These are phyloP conservation scores for Nannobrachium achirus DNA, from an alignment of 2,113 vertebrate species.

Conservation along the genomic window DNA sequence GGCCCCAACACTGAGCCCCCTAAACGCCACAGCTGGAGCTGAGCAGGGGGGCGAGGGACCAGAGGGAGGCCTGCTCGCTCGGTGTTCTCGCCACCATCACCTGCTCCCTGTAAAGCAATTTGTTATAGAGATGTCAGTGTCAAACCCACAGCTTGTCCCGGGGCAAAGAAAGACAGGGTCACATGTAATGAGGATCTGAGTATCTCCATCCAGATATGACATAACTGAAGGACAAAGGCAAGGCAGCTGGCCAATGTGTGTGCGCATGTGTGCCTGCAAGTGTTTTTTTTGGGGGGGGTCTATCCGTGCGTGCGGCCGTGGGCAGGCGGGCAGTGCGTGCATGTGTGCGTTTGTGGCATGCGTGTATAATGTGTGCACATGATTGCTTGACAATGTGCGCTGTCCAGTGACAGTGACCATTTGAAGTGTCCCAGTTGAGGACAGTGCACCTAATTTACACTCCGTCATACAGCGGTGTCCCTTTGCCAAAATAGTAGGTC, in stretches of 20 bases:
- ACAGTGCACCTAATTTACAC: too few species aligned
- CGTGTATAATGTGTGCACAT: too few species aligned
- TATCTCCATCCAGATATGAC: slow-evolving; percentile 55
- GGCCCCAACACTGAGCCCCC: slow-evolving; percentile 40
- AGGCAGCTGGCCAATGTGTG: background rate
- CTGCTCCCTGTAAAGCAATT: slow-evolving; percentile 72
- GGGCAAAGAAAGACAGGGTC: slow-evolving; percentile 70
- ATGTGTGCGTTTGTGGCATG: background rate
- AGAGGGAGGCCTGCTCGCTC: slow-evolving; percentile 45
- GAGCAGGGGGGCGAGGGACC: slow-evolving; percentile 53
- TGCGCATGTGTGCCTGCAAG: background rate
- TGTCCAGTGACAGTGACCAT: too few species aligned
- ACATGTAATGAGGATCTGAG: slow-evolving; percentile 62
- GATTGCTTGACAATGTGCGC: too few species aligned
- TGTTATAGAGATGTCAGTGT: slow-evolving; percentile 78
- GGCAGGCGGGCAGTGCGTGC: slow-evolving; percentile 41
- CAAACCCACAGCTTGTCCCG: slow-evolving; percentile 65
- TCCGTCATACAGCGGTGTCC: too few species aligned
- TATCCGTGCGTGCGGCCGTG: background rate
- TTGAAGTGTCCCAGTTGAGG: too few species aligned
- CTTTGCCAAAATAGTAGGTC: too few species aligned
- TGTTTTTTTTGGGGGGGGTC: too few species aligned
- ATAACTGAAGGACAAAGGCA: slow-evolving; percentile 53
- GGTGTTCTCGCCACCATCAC: slow-evolving; percentile 62
- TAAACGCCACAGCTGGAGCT: slow-evolving; percentile 69